A percentile compares a stretch with the other conserved stretches of the same genome.
Evolutionary conservation across 2,888 invertebrate genomes (phyloP).

Genomic region (Pherbina coryleti): DNA sequence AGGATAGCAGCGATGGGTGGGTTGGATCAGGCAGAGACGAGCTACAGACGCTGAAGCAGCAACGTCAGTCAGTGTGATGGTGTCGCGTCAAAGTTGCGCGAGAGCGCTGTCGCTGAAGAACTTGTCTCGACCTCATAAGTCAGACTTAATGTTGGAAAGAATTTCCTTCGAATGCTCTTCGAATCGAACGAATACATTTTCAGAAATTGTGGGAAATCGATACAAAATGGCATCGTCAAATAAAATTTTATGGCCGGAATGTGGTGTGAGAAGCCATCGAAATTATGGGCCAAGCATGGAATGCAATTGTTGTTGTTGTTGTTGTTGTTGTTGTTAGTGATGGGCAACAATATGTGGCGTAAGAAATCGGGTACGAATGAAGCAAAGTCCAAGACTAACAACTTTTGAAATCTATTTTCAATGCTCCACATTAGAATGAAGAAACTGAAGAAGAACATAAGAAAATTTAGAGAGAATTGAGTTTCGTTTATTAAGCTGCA

Average conservation of each 20-base stretch:
- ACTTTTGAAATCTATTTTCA: conserved; percentile 28
- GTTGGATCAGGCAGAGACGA: background rate
- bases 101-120: conserved; percentile 11
- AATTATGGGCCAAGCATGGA: background rate
- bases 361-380: conserved; percentile 1
- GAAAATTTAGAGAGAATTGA: too few relatives aligned
- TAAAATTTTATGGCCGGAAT: conserved; percentile 55
- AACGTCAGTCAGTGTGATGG: conserved; percentile 39
- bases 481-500: conserved; percentile 33
- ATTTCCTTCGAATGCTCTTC: conserved; percentile 44
- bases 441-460: conserved; percentile 38
- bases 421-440: conserved; percentile 28
- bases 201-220: conserved; percentile 60
- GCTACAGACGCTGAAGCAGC: background rate
- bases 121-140: conserved; percentile 53
- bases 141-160: conserved; percentile 56
- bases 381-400: conserved; percentile 23
- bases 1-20: background rate
- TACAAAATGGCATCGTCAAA: conserved; percentile 61
- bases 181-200: conserved; percentile 45
- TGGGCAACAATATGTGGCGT: background rate
- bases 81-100: conserved; percentile 26
- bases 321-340: background rate
- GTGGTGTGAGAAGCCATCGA: conserved; percentile 18
- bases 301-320: background rate